These are phyloP conservation scores for Idaea straminata DNA, from an alignment of 2,888 invertebrate species.

Conservation along the genomic window DNA sequence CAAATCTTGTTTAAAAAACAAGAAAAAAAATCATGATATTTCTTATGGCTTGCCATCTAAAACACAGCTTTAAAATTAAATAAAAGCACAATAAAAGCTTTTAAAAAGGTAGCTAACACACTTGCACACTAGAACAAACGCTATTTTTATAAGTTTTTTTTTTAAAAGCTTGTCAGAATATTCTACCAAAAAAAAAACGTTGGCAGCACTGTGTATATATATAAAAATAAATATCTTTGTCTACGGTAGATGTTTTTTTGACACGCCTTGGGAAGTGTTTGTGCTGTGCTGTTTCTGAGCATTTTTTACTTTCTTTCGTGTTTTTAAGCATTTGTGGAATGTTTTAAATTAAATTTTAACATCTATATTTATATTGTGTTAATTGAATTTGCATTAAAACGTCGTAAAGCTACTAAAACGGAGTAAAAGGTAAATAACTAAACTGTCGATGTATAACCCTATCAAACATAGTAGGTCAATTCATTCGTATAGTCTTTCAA, in stretches of 20 bases:
- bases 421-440: constrained; percentile 34
- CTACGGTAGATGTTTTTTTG: constrained; percentile 26
- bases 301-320: constrained; percentile 2
- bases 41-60: too few species aligned
- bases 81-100: too few species aligned
- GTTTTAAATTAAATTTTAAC: background rate
- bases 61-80: too few species aligned
- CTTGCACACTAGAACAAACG: too few species aligned
- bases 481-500: background rate
- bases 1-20: too few species aligned
- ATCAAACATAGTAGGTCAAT: constrained; percentile 5
- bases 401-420: constrained; percentile 11
- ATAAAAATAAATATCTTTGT: too few species aligned
- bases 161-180: too few species aligned
- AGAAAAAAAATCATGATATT: too few species aligned
- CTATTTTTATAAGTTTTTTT: too few species aligned
- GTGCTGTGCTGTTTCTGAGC: background rate
- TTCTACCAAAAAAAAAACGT: too few species aligned
- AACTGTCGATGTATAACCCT: constrained; percentile 31
- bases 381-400: constrained; percentile 8
- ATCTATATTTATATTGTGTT: background rate
- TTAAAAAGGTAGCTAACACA: too few species aligned
- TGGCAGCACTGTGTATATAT: too few species aligned
- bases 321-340: background rate
- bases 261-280: constrained; percentile 32